A percentile compares a stretch with the other conserved stretches of the same genome.
phyloP scores from a whole-genome alignment of 2,888 invertebrate genomes.

The Sisyra terminalis region DNA sequence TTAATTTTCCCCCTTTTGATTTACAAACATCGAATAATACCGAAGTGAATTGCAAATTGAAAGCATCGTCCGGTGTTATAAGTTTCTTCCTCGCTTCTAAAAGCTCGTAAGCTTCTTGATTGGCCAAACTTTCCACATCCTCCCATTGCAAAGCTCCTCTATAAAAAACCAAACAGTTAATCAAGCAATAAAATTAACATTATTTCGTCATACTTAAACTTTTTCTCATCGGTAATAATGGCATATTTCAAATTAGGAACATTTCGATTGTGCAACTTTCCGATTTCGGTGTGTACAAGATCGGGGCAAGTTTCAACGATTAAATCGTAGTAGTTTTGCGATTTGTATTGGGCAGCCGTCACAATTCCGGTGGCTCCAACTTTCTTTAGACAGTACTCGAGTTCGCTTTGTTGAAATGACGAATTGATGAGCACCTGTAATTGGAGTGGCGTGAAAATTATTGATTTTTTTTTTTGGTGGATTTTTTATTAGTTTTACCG shows the following conservation, averaged over 20 bases:
- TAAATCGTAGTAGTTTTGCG: slow-evolving; percentile 49
- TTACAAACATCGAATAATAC: slow-evolving; percentile 18
- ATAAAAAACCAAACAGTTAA: slow-evolving; percentile 8
- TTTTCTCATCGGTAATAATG: no score
- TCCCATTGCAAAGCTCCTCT: slow-evolving; percentile 25
- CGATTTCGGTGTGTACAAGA: slow-evolving; percentile 28
- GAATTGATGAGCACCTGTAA: slow-evolving; percentile 65
- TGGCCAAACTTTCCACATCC: slow-evolving; percentile 23
- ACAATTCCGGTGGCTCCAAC: slow-evolving; percentile 51
- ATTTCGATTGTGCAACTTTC: slow-evolving; percentile 27
- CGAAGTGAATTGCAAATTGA: slow-evolving; percentile 72
- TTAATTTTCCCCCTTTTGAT: slow-evolving; percentile 5
- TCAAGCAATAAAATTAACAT: no score
- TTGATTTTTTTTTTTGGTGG: not conserved
- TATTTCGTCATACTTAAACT: no score
- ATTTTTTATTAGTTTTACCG: slow-evolving; percentile 30
- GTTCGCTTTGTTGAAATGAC: slow-evolving; percentile 47
- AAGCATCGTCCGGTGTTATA: slow-evolving; percentile 47
- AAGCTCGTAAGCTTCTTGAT: slow-evolving; percentile 14
- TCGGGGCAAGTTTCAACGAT: slow-evolving; percentile 41
- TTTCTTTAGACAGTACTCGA: slow-evolving; percentile 55
- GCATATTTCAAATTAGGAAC: slow-evolving; percentile 28
- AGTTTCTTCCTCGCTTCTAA: slow-evolving; percentile 23
- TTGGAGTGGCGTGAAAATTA: no score
- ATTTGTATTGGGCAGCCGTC: slow-evolving; percentile 41